Evolutionary conservation across 2,797 vertebrate species (phyloP), one percentile per base, ranked within the genome.

Genomic region (Podarcis siculus): DNA sequence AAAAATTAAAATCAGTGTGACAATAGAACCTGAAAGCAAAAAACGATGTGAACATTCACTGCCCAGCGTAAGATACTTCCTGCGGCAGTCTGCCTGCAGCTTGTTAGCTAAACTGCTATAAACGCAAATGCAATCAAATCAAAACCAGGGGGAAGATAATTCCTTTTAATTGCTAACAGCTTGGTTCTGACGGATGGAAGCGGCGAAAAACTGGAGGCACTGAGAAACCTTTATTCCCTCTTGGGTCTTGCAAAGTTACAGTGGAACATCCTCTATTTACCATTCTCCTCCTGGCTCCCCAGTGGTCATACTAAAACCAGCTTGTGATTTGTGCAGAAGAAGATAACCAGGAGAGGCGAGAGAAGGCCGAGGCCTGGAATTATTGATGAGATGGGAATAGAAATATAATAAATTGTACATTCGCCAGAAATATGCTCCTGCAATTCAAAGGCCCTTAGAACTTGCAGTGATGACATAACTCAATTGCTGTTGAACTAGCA

Each of bases 71-170:
- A 94, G 86, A 69, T 80, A n/a, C 67, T 93, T 81, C 93, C 93
- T 92, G 86, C 89, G 91, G 93, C 86, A 94, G 90, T 79, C 89
- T 84, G 84, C 89, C 71, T 83, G 67, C 6, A 94, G 73, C 0
- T 0, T 87, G 77, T 93, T 95, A 92, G 82, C 88, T 92, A 90
- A 94, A 94, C 89, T 93, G 83, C 87, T 94, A 92, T 79, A 92
- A 95, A 94, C 93, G 94, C 91, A 94, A 92, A 94, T 90, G 92
- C 93, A 94, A 94, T 87, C 79, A 94, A 93, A 83, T 93, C 79
- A 91, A 94, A 95, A 94, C 30, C 87, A 93, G 83, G 94, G 89
- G 89, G 88, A 90, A 93, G 89, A 90, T 89, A 91, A 94, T 95
- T 94, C 83, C 75, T 94, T 94, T 89, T 94, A 95, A 95, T 93